Evolutionary conservation across 1,140 invertebrate genomes (phyloP), one percentile per base, ranked within the genome.

Genomic region (Acromyrmex charruanus): DNA sequence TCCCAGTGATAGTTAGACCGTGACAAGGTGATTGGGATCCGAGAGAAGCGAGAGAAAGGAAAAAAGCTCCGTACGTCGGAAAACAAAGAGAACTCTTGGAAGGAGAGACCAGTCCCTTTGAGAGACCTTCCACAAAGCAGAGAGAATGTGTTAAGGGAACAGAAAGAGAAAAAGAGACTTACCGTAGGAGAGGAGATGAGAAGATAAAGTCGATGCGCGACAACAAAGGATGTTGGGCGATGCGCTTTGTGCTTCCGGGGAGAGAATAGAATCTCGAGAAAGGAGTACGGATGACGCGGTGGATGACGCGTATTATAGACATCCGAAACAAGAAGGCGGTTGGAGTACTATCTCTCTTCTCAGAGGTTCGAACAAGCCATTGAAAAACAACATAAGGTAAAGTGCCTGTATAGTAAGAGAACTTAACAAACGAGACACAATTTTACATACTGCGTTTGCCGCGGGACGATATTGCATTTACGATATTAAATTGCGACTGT

Each of bases 201-300:
- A 58, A 69, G 79, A 87, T 91, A 91, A 93, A 93, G 91, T 87
- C 75, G 88, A 79, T 59, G 44, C 59, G 25, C 79, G 85, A 49
- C 86, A 88, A 90, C 88, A 88, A 90, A 89, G 80, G 35, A 69
- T 51, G 55, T 49, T 66, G 91, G 87, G 80, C 79, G 90, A 90
- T 92, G 87, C 71, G 90, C 92, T 92, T 93, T 92, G 92, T 93
- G 74, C 85, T 72, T 77, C 61, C 77, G 68, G 77, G 61, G 90
- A 80, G 72, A 80, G 85, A 90, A 87, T 89, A 91, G 87, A 91
- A 88, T 71, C 87, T 75, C 21, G 65, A 14, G 35, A 12, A 55
- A 84, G 53, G 21, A 81, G 79, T 49, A 35, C 25, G 80, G 58
- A 69, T 81, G 87, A 68, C 66, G 72, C 12, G 61, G 65, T 49